Percentiles rank a stretch among this genome's conserved stretches.
These are phyloP conservation scores for Antedon mediterranea DNA, from an alignment of 53 echinoderm and acorn worm genomes.

Conservation along the genomic window DNA sequence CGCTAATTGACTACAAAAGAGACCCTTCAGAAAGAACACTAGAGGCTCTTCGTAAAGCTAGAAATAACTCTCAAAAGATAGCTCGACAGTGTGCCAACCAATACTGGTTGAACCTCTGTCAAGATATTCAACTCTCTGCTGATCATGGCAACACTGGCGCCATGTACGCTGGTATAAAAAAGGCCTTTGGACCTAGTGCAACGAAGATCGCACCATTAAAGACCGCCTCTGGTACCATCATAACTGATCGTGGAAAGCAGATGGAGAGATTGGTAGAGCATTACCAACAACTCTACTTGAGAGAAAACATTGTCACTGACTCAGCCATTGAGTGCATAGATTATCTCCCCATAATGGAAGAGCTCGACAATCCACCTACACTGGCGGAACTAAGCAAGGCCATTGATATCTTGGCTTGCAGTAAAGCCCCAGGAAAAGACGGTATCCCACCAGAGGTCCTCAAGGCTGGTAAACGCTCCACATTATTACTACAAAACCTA, in stretches of 20 bases:
- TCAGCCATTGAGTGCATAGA: too few species aligned
- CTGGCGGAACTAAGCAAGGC: too few species aligned
- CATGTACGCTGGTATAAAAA: constrained; percentile 18
- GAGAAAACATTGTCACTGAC: background rate
- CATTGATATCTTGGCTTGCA: too few species aligned
- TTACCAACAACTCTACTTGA: constrained; percentile 3
- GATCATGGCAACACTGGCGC: constrained; percentile 7
- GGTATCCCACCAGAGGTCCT: too few species aligned
- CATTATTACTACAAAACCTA: too few species aligned
- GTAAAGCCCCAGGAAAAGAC: too few species aligned
- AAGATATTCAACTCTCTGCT: constrained; percentile 3
- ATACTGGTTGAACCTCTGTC: constrained; percentile 20
- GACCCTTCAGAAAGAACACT: too few species aligned
- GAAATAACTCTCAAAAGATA: constrained; percentile 2
- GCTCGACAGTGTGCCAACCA: constrained; percentile 15
- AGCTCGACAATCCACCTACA: background rate
- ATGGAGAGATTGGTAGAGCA: constrained; percentile 20
- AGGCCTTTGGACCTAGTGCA: constrained; percentile 4
- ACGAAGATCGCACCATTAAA: constrained; percentile 7
- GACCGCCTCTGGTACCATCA: constrained; percentile 7
- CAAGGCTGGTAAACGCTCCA: too few species aligned
- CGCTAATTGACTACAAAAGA: too few species aligned
- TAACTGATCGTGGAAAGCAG: constrained; percentile 4
- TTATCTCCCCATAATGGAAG: background rate
- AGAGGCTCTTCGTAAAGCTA: constrained; percentile 10